Percentiles rank a stretch among this genome's conserved stretches.
Evolutionary conservation across 2,113 vertebrate species (phyloP).

Genomic region (Microtus richardsoni): DNA sequence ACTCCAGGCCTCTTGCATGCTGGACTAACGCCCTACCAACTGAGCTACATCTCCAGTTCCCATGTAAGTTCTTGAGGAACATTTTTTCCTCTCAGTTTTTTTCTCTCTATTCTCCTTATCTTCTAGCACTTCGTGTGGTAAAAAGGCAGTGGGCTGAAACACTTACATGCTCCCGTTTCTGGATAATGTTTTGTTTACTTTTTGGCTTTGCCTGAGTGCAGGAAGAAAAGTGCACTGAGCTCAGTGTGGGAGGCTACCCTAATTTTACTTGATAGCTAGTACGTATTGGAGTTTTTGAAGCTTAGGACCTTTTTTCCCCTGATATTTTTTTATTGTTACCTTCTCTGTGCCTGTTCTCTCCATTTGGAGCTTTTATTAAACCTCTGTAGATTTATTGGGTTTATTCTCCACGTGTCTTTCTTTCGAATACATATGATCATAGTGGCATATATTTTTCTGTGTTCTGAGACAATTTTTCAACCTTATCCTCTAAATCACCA

Average conservation of each 20-base stretch:
- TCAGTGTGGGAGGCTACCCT: not conserved
- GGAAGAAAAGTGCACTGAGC: not conserved
- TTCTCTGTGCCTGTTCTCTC: conserved; percentile 26
- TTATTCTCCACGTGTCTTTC: not conserved
- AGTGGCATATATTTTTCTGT: conserved; percentile 8
- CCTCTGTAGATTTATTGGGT: not conserved
- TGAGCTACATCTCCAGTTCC: not conserved
- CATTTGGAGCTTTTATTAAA: conserved; percentile 14
- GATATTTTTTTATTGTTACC: not conserved
- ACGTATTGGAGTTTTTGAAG: conserved; percentile 21
- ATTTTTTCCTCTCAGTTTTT: conserved; percentile 19
- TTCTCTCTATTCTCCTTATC: not conserved
- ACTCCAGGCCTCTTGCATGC: not conserved
- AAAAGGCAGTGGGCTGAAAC: not conserved
- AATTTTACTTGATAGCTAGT: conserved; percentile 5
- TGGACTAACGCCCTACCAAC: too few species aligned
- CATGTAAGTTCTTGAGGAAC: conserved; percentile 16
- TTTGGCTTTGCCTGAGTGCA: not conserved
- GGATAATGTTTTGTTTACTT: not conserved
- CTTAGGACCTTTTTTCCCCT: not conserved
- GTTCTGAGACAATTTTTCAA: conserved; percentile 58
- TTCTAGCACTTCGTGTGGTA: not conserved
- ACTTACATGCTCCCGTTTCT: not conserved
- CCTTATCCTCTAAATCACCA: conserved; percentile 48
- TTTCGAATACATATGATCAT: conserved; percentile 2